A percentile compares a stretch with the other conserved stretches of the same genome.
These are phyloP conservation scores for Anthopleura xanthogrammica DNA, from an alignment of 92 coral and sea anemone species.

Conservation along the genomic window DNA sequence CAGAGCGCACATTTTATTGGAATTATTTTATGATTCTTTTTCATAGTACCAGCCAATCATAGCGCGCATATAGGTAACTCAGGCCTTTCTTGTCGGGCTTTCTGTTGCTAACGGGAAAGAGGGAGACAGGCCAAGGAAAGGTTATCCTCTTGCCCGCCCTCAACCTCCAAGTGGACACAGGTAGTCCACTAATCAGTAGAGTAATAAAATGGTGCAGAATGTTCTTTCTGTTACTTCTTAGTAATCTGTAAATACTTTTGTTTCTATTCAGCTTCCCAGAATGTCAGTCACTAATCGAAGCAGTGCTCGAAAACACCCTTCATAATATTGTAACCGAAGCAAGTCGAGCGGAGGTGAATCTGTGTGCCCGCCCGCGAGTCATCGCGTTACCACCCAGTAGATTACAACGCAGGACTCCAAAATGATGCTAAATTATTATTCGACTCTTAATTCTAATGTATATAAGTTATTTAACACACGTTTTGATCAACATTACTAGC, in stretches of 20 bases:
- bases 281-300: constrained; percentile 81
- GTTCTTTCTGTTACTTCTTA: background rate
- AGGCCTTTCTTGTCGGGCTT: no score
- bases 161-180: no score
- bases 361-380: constrained; percentile 81
- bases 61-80: no score
- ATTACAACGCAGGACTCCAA: constrained; percentile 22
- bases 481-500: background rate
- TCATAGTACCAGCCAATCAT: no score
- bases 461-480: background rate
- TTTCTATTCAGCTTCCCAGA: constrained; percentile 75
- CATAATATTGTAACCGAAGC: constrained; percentile 90
- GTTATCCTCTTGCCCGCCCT: no score
- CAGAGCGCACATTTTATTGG: no score
- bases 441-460: background rate
- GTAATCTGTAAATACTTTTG: background rate
- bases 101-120: no score
- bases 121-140: no score
- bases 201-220: no score
- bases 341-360: constrained; percentile 79
- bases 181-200: no score
- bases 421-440: background rate
- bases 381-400: constrained; percentile 94
- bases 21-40: no score
- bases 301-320: constrained; percentile 88